Evolutionary conservation across 2,113 vertebrate genomes (phyloP), one percentile per base, ranked within the genome.

Genomic region (Otocyon megalotis): DNA sequence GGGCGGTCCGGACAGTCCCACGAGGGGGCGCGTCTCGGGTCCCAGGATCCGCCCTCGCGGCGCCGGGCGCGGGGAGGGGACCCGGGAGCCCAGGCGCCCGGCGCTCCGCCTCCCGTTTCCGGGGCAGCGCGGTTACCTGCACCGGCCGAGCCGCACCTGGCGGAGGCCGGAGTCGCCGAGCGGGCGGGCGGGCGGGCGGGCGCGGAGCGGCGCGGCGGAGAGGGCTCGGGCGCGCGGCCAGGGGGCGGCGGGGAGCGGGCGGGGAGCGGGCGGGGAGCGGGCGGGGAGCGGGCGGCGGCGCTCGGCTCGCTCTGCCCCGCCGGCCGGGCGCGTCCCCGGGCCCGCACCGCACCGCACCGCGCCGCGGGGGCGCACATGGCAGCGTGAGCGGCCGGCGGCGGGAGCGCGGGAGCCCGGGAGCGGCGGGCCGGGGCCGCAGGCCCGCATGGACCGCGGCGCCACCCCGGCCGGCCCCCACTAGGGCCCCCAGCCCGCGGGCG

Each of bases 121-220:
- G 98, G 98, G 98, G 97, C 97, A 94, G 98, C 96, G 90, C 96
- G 67, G 93, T 82, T 98, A 98, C 98, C 98, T 98, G 98, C 96
- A 19, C 82, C 28, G 74, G 92, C 43, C 30, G 77, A 71, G 96
- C 94, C 94, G 97, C 97, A 98, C 98, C 98, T 98, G 98, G 97
- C 97, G 94, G 94, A 98, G 97, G 97, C 97, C 95, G 83, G 84
- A 93, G 97, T 88, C 85, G 93, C 95, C 24, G 8, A 84, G 28
- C 32, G 20, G 32, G 58, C 2, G 37, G 37, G 37, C 37, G 37
- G 37, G 37, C 37, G 37, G 37, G 37, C 37, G 80, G 12, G 76
- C 32, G 11, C 56, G 3, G 83, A 14, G 1, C 92, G 4, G 92
- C 74, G 13, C 58, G 26, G 72, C n/a, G 28, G 43, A 9, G 87